These are phyloP conservation scores for Sicus ferrugineus DNA, from an alignment of 2,888 invertebrate species.

Conservation along the genomic window DNA sequence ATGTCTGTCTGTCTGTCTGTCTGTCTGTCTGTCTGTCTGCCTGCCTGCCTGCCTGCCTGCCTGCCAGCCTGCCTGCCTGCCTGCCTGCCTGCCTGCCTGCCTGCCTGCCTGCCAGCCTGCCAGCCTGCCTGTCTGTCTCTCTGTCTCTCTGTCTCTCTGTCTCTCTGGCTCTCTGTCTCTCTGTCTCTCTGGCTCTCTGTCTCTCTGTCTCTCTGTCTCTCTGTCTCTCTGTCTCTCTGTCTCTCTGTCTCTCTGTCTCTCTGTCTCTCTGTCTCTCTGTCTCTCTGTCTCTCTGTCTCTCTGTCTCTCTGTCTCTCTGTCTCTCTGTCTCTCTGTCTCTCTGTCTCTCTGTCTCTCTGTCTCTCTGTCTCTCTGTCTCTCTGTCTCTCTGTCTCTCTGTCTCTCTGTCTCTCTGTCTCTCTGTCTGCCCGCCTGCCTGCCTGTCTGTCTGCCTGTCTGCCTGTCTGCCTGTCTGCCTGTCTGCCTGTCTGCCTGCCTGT, in stretches of 20 bases:
- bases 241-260: background rate
- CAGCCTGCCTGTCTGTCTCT: too few species aligned
- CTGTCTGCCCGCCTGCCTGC: too few species aligned
- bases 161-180: too few species aligned
- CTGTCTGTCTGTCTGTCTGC: too few species aligned
- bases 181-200: too few species aligned
- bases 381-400: slow-evolving; percentile 1
- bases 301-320: slow-evolving; percentile 1
- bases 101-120: slow-evolving; percentile 1
- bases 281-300: background rate
- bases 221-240: background rate
- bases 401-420: background rate
- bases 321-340: background rate
- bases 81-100: slow-evolving; percentile 1
- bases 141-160: too few species aligned
- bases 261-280: slow-evolving; percentile 1
- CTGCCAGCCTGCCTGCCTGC: slow-evolving; percentile 1
- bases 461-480: too few species aligned
- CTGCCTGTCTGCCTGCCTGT: too few species aligned
- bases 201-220: background rate
- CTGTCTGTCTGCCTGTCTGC: too few species aligned
- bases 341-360: slow-evolving; percentile 1
- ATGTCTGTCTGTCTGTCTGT: too few species aligned
- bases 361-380: background rate
- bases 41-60: slow-evolving; percentile 5